Evolutionary conservation across 23 tunicate species (phyloP), one percentile per base, ranked within the genome.

Genomic region (Ciona savignyi): DNA sequence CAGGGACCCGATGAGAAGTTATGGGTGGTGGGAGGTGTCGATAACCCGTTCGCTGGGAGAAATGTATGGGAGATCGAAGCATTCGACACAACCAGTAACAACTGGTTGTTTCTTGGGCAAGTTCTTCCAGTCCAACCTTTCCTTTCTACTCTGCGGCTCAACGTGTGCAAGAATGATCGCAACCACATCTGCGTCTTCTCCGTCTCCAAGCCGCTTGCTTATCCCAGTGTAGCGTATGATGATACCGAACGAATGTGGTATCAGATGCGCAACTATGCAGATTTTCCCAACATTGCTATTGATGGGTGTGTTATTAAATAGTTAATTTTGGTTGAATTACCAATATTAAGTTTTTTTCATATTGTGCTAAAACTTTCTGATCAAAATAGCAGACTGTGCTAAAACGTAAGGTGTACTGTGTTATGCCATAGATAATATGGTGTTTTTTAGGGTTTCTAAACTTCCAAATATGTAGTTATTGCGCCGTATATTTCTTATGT

Each of bases 1-100:
- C 56, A 80, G 29, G 87, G 76, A 2, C 72, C 76, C 35, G 82
- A 91, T 33, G 97, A 86, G 1, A 72, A 60, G 23, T 25, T 91
- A 33, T 91, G 97, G 97, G 86, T 73, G 0, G 70, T 91, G 1
- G 97, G 97, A 24, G 97, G 97, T 9, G 80, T 85, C 2, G 97
- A 91, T 62, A 91, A 84, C 35, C 97, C 97, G 15, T 91, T 93
- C 56, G 72, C 93, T 1, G 93, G 93, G 0, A 70, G 93, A 15
- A 93, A 93, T 60, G 93, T 93, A 1, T 86, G 98, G 93, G 89
- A 93, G 70, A 86, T 93, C 22, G 93, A 93, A 51, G 85, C 89
- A 20, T 85, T 76, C 32, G 76, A 91, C 63, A 25, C 77, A 0
- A 78, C 65, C 23, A 29, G 48, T 1, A 32, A 72, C 28, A 77